These are phyloP conservation scores for Globodera ellingtonae DNA, from an alignment of 1,140 invertebrate species.

Conservation along the genomic window DNA sequence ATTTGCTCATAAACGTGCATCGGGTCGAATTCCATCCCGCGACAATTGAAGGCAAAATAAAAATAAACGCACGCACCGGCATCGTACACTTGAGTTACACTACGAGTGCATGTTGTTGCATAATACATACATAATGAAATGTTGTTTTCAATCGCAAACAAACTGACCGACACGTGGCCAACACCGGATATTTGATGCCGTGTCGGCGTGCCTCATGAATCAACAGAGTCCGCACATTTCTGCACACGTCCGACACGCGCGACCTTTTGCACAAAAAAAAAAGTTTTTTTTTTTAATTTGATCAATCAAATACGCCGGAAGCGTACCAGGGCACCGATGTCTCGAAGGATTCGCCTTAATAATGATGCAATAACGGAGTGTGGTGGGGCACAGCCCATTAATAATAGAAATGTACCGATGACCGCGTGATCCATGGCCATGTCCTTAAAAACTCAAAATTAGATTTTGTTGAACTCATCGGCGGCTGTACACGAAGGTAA, in stretches of 20 bases:
- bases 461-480: not conserved
- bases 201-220: conserved; percentile 74
- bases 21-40: conserved; percentile 72
- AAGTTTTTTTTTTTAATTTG: conserved; percentile 58
- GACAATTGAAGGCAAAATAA: conserved; percentile 89
- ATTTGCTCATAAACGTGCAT: conserved; percentile 80
- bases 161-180: conserved; percentile 67
- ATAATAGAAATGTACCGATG: conserved; percentile 66
- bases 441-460: conserved; percentile 73
- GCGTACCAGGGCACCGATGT: conserved; percentile 92
- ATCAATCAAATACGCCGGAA: not conserved
- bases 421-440: conserved; percentile 84
- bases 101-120: conserved; percentile 14
- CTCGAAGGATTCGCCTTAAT: conserved; percentile 87
- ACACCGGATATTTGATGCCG: conserved; percentile 68
- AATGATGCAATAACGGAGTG: not conserved
- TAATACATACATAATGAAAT: not conserved
- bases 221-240: conserved; percentile 84
- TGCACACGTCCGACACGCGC: conserved; percentile 76
- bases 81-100: conserved; percentile 95
- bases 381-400: not conserved
- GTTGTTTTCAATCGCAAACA: not conserved
- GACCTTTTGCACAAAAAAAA: conserved; percentile 7
- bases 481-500: conserved; percentile 78
- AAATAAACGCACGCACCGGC: conserved; percentile 96